A percentile compares a stretch with the other conserved stretches of the same genome.
Conservation (phyloP, 2,797 vertebrate species). For the Gastrophryne carolinensis region DNA sequence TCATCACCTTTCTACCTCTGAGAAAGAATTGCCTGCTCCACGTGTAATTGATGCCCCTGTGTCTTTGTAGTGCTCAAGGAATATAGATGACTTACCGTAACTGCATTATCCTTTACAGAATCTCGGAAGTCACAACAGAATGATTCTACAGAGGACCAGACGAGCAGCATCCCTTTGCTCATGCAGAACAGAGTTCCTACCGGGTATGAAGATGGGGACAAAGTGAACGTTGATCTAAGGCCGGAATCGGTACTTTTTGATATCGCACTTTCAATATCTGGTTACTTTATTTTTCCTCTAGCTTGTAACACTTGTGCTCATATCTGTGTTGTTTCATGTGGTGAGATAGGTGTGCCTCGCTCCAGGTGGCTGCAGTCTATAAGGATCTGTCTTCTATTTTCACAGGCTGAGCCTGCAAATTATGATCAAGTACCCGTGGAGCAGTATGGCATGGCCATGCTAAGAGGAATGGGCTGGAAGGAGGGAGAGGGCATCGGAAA, state of each 20-base stretch:
- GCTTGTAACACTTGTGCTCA: neutral
- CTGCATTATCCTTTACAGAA: too few species aligned
- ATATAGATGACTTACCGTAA: too few species aligned
- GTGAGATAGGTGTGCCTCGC: neutral
- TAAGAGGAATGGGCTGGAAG: slow-evolving; percentile 91
- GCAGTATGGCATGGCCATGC: slow-evolving; percentile 85
- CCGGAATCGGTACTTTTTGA: slow-evolving; percentile 57
- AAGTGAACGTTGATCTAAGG: slow-evolving; percentile 72
- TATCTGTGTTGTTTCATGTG: neutral
- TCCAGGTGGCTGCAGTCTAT: neutral
- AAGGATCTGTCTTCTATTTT: slow-evolving; percentile 26
- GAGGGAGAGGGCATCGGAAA: slow-evolving; percentile 81
- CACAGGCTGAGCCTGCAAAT: slow-evolving; percentile 79
- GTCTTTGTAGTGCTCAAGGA: too few species aligned
- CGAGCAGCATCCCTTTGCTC: slow-evolving; percentile 74
- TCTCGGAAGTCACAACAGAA: slow-evolving; percentile 74
- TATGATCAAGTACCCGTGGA: slow-evolving; percentile 83
- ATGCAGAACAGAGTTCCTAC: slow-evolving; percentile 77
- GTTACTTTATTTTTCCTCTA: too few species aligned
- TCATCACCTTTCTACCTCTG: too few species aligned
- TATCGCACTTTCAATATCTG: neutral
- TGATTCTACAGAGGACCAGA: slow-evolving; percentile 60
- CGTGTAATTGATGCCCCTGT: too few species aligned
- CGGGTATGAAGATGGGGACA: slow-evolving; percentile 78
- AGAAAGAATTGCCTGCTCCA: too few species aligned